Evolutionary conservation across 2,113 vertebrate species (phyloP), one percentile per base, ranked within the genome.

Genomic region (Neotoma lepida): DNA sequence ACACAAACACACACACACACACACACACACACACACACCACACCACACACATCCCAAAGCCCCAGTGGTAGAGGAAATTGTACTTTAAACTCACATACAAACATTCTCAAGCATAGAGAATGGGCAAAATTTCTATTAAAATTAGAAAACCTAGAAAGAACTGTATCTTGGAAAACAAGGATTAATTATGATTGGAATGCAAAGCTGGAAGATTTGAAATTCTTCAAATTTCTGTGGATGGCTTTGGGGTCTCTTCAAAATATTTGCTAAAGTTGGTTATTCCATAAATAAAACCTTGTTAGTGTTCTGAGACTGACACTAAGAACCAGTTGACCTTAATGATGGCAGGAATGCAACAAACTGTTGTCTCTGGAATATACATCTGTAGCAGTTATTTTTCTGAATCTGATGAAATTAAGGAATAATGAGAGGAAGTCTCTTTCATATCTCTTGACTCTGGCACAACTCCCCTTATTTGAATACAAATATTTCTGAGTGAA

Each of bases 401-500:
- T 77, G 3, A 33, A 64, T 15, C 26, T 87, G 63, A 63, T 61
- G 63, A 90, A 70, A 78, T 82, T 89, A 66, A 39, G 5, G 24
- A 44, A 41, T 39, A 13, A n/a, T 73, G n/a, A 80, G 18, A 82
- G 35, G 12, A 9, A 51, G 5, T 33, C 17, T 28, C 13, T 92
- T 89, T 91, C 49, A 44, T 71, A 41, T 86, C n/a, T 82, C 28
- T 73, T 18, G 77, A 26, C 44, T 77, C 54, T 94, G 89, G 88
- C 15, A 9, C 8, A n/a, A 63, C 70, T 94, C 70, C 90, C 17
- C 4, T 26, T 64, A 35, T 90, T 54, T 90, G 82, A 96, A 77
- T 90, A 89, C 39, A 88, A 80, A 80, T 74, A 44, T 76, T 92
- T 84, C 86, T 80, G 41, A 86, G 22, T 46, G 8, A 28, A 80